Evolutionary conservation across 2,113 vertebrate genomes (phyloP).

Genomic region (Phalacrocorax brasilianus): DNA sequence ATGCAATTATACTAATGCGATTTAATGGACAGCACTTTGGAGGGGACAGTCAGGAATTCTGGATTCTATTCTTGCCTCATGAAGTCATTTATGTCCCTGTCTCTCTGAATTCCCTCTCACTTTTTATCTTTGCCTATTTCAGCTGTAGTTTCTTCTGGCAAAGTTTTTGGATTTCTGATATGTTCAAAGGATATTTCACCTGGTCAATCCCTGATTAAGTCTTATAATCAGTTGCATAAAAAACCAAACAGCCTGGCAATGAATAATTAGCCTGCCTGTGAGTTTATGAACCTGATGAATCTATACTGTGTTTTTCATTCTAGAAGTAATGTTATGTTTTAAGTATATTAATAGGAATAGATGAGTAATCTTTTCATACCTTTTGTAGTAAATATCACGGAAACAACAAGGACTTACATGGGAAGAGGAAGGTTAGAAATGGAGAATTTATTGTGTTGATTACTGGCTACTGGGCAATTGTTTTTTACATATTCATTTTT

Average conservation of each 20-base stretch:
- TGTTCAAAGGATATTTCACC: background rate
- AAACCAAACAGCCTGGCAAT: background rate
- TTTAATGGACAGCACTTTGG: background rate
- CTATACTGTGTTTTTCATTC: background rate
- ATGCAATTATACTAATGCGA: background rate
- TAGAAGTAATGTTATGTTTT: background rate
- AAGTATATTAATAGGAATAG: background rate
- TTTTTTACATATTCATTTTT: background rate
- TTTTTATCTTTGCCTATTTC: background rate
- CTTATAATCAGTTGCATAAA: background rate
- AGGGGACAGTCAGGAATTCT: background rate
- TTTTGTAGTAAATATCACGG: background rate
- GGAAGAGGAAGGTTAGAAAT: background rate
- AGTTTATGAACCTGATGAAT: background rate
- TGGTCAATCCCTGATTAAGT: background rate
- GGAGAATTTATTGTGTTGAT: background rate
- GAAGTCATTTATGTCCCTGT: background rate
- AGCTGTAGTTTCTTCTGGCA: background rate
- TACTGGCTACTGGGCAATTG: background rate
- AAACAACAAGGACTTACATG: background rate
- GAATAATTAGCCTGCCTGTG: background rate
- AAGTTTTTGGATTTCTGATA: background rate
- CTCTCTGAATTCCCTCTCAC: background rate
- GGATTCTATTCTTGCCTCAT: background rate
- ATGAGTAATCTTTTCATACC: background rate